A percentile compares a stretch with the other conserved stretches of the same genome.
Evolutionary conservation across 2,888 invertebrate genomes (phyloP).

Genomic region (Synanthedon andrenaeformis): DNA sequence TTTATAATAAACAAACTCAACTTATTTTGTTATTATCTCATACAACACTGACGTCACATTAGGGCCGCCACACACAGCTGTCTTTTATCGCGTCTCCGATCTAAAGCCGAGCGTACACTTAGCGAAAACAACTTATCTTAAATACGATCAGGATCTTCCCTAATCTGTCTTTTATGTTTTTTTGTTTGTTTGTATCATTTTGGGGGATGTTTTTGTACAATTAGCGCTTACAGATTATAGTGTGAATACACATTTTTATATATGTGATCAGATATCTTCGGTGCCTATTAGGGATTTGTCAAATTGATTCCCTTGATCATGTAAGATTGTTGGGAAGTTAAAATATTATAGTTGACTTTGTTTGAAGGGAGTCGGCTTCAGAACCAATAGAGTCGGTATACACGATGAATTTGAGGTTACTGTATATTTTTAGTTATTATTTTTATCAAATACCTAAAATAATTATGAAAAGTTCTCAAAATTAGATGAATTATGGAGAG

Average conservation of each 20-base stretch:
- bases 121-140: slow-evolving; percentile 66
- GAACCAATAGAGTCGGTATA: too few relatives aligned
- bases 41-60: slow-evolving; percentile 26
- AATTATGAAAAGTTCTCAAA: too few relatives aligned
- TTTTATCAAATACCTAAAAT: too few relatives aligned
- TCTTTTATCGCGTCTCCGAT: slow-evolving; percentile 46
- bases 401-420: too few relatives aligned
- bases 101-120: slow-evolving; percentile 59
- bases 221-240: slow-evolving; percentile 51
- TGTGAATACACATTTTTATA: slow-evolving; percentile 34
- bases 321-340: neutral
- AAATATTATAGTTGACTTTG: neutral
- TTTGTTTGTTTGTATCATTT: slow-evolving; percentile 52
- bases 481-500: too few relatives aligned
- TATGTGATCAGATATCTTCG: slow-evolving; percentile 20
- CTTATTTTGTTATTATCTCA: neutral
- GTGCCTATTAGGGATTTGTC: slow-evolving; percentile 19
- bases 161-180: slow-evolving; percentile 60
- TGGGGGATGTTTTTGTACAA: slow-evolving; percentile 58
- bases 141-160: slow-evolving; percentile 63
- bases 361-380: too few relatives aligned
- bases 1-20: neutral
- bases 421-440: too few relatives aligned
- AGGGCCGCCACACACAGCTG: slow-evolving; percentile 49
- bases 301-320: slow-evolving; percentile 29